These are phyloP conservation scores for Aplocera efformata DNA, from an alignment of 2,888 invertebrate species.

Conservation along the genomic window DNA sequence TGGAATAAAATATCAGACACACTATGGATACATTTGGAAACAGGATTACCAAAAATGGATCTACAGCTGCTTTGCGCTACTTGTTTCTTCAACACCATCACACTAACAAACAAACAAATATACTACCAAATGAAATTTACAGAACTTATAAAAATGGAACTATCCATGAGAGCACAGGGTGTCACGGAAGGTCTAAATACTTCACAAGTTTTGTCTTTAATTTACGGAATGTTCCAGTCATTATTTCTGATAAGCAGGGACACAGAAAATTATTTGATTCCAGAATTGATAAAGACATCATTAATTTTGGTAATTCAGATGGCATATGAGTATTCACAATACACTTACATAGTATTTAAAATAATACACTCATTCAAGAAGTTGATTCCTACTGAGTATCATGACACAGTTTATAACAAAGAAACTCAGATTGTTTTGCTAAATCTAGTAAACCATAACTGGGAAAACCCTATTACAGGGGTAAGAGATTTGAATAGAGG, in stretches of 20 bases:
- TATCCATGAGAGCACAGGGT: constrained; percentile 27
- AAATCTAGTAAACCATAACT: constrained; percentile 79
- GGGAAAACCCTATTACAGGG: constrained; percentile 81
- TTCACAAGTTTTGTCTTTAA: constrained; percentile 49
- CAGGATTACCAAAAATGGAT: constrained; percentile 52
- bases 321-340: constrained; percentile 75
- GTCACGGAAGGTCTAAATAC: constrained; percentile 31
- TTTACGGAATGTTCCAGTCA: constrained; percentile 72
- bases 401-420: constrained; percentile 41
- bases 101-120: constrained; percentile 40
- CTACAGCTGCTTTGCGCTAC: constrained; percentile 66
- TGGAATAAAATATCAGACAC: constrained; percentile 42
- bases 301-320: constrained; percentile 50
- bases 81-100: constrained; percentile 58
- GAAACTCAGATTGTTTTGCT: constrained; percentile 62
- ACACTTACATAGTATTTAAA: constrained; percentile 76
- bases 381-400: constrained; percentile 52
- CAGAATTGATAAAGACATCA: constrained; percentile 37
- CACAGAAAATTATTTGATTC: constrained; percentile 25
- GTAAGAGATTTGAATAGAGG: constrained; percentile 74
- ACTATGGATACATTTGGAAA: constrained; percentile 54
- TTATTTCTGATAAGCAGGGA: constrained; percentile 42
- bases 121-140: constrained; percentile 43
- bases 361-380: constrained; percentile 66
- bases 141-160: constrained; percentile 37